Percentiles rank a stretch among this genome's conserved stretches.
Conservation (phyloP, 2,113 vertebrate genomes). For the Okapia johnstoni region DNA sequence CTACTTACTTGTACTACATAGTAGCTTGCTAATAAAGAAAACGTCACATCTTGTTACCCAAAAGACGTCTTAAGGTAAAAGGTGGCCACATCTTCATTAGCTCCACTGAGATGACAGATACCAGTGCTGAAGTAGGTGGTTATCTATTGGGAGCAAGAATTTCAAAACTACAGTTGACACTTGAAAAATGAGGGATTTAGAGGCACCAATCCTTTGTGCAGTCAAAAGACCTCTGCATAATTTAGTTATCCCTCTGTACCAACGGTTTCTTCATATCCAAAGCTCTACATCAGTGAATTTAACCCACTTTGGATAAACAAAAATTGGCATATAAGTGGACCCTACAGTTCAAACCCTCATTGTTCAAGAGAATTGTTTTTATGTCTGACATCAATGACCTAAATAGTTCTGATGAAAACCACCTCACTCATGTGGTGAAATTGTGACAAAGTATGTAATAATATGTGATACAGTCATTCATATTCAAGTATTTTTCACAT, state of each 20-base stretch:
- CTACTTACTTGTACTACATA: not conserved
- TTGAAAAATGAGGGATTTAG: not conserved
- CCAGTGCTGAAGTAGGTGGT: too few species aligned
- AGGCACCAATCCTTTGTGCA: not conserved
- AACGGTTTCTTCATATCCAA: not conserved
- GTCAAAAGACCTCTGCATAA: not conserved
- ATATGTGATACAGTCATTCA: not conserved
- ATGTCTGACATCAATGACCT: not conserved
- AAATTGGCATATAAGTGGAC: not conserved
- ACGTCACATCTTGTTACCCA: not conserved
- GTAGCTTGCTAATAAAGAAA: not conserved
- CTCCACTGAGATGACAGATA: not conserved
- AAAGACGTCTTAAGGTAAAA: not conserved
- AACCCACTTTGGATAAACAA: not conserved
- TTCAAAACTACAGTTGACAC: not conserved
- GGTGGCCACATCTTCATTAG: not conserved
- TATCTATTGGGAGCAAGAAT: not conserved
- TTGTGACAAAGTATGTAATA: not conserved
- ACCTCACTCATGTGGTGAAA: not conserved
- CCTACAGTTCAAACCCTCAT: not conserved
- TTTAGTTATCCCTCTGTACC: not conserved
- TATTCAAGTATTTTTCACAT: not conserved
- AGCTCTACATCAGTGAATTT: not conserved
- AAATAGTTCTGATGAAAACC: not conserved
- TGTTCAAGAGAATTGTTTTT: not conserved